Conservation (phyloP, 1,140 invertebrate species). For the Drosophila melanogaster region DNA sequence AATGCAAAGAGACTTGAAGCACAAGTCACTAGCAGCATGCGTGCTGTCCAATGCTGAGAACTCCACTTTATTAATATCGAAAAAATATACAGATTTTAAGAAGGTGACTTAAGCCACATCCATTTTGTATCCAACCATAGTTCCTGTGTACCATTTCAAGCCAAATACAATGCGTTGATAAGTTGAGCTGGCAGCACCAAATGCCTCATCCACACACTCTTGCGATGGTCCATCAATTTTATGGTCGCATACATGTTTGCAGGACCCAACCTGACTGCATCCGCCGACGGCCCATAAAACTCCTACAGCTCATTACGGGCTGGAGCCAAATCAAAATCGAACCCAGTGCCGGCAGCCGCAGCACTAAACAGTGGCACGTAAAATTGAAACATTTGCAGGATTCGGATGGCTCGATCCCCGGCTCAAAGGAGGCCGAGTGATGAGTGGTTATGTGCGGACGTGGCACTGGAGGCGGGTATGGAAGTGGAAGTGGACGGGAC, state of each 20-base stretch:
- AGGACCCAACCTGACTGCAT: constrained; percentile 44
- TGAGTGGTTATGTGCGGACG: constrained; percentile 8
- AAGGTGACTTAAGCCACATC: too few species aligned
- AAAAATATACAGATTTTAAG: too few species aligned
- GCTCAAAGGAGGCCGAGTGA: constrained; percentile 38
- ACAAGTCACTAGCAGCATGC: too few species aligned
- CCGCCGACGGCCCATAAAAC: constrained; percentile 63
- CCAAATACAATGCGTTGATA: neutral
- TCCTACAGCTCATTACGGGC: constrained; percentile 66
- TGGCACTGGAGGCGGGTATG: neutral
- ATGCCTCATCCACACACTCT: constrained; percentile 15
- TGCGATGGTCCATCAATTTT: constrained; percentile 69
- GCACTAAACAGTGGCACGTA: constrained; percentile 67
- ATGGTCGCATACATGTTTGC: constrained; percentile 58
- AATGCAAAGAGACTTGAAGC: too few species aligned
- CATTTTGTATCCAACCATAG: too few species aligned
- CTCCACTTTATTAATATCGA: too few species aligned
- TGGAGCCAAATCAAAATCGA: constrained; percentile 75
- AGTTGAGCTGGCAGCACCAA: neutral
- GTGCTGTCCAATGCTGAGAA: too few species aligned
- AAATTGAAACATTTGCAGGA: constrained; percentile 73
- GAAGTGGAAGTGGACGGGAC: neutral
- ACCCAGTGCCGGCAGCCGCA: constrained; percentile 21
- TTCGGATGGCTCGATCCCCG: constrained; percentile 19
- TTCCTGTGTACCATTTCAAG: neutral